Evolutionary conservation across 2,113 vertebrate species (phyloP).

Genomic region (Galeopterus variegatus): DNA sequence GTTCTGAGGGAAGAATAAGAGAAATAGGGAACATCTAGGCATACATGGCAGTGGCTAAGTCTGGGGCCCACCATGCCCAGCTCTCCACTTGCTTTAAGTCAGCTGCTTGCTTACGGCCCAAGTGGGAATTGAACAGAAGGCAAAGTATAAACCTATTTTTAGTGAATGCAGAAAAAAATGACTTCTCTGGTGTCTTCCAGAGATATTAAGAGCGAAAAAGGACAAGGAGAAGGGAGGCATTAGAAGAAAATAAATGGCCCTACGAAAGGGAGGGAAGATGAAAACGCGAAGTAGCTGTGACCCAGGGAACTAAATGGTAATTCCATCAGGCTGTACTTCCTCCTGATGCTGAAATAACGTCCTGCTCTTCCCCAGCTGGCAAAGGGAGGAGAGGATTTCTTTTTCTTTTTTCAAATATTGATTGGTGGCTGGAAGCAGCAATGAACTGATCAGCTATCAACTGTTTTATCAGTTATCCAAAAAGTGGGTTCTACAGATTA

Average conservation of each 20-base stretch:
- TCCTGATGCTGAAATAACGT: not conserved
- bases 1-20: not conserved
- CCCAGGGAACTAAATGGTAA: not conserved
- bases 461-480: not conserved
- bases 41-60: not conserved
- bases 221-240: not conserved
- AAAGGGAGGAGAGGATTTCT: not conserved
- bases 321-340: not conserved
- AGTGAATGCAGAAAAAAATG: not conserved
- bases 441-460: not conserved
- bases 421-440: not conserved
- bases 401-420: not conserved
- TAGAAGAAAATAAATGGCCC: constrained; percentile 35
- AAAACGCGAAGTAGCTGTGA: not conserved
- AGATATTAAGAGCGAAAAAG: not conserved
- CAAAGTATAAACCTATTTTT: constrained; percentile 32
- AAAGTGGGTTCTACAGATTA: constrained; percentile 16
- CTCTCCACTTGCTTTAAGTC: not conserved
- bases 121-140: not conserved
- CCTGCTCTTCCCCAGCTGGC: not conserved
- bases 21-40: not conserved
- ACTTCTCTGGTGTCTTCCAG: not conserved
- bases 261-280: not conserved
- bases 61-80: not conserved
- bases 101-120: not conserved